A percentile compares a stretch with the other conserved stretches of the same genome.
These are phyloP conservation scores for Euzetes globulus DNA, from an alignment of 2,888 invertebrate genomes.

Conservation along the genomic window DNA sequence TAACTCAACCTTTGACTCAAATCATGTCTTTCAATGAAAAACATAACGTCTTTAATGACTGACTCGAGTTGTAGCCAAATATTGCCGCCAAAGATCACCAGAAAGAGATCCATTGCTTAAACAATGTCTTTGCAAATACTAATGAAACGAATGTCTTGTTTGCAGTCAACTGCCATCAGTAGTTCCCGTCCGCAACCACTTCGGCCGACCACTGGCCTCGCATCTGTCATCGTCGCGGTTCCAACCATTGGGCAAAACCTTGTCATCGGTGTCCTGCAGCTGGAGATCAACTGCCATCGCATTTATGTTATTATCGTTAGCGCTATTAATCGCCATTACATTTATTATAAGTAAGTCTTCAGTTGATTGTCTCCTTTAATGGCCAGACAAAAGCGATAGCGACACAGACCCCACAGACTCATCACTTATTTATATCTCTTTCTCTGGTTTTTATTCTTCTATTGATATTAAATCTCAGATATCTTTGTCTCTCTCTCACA, in stretches of 20 bases:
- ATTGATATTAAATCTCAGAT: conserved; percentile 1
- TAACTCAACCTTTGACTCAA: too few relatives aligned
- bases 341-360: conserved; percentile 79
- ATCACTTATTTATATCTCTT: not conserved
- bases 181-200: conserved; percentile 31
- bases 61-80: too few relatives aligned
- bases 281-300: conserved; percentile 94
- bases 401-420: not conserved
- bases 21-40: too few relatives aligned
- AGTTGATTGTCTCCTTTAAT: not conserved
- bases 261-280: conserved; percentile 57
- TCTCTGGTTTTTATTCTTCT: not conserved
- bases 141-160: not conserved
- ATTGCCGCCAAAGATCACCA: not conserved
- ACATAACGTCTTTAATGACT: too few relatives aligned
- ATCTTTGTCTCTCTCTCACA: not conserved
- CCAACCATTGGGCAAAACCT: conserved; percentile 14
- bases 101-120: not conserved
- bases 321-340: conserved; percentile 83
- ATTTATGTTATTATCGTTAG: conserved; percentile 80
- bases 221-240: conserved; percentile 32
- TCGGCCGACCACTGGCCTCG: conserved; percentile 34
- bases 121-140: not conserved
- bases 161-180: conserved; percentile 30
- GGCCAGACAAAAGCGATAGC: not conserved